Evolutionary conservation across 2,113 vertebrate genomes (phyloP).

Genomic region (Steatornis caripensis): DNA sequence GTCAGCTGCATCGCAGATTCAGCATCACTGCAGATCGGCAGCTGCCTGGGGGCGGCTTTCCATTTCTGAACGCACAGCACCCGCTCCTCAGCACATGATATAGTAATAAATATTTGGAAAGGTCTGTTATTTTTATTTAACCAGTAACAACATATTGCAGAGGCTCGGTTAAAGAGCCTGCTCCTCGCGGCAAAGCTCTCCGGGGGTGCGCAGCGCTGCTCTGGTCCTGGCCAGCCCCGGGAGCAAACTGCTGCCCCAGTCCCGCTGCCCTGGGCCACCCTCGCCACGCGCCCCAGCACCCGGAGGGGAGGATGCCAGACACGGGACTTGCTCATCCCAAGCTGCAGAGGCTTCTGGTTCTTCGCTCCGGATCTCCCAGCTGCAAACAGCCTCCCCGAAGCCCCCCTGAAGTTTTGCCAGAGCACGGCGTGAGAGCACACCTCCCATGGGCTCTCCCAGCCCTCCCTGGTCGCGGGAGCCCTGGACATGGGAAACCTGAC

Average conservation of each 20-base stretch:
- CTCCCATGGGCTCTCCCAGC: background rate
- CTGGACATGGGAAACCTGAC: accelerated
- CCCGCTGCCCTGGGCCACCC: background rate
- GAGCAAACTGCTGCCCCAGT: background rate
- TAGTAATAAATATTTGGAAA: constrained; percentile 43
- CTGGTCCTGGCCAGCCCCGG: accelerated
- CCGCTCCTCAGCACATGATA: constrained; percentile 14
- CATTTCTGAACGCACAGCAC: background rate
- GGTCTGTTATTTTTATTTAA: constrained; percentile 27
- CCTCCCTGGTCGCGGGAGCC: accelerated
- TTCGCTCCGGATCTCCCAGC: accelerated
- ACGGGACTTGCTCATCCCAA: background rate
- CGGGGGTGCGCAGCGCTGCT: accelerated
- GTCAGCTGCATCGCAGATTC: background rate
- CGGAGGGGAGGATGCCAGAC: accelerated
- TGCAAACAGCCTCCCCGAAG: background rate
- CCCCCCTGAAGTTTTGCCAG: accelerated
- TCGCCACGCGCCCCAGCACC: background rate
- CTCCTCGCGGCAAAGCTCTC: background rate
- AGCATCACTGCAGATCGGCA: background rate
- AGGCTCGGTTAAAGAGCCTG: background rate
- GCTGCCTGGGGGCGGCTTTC: constrained; percentile 25
- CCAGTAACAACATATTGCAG: background rate
- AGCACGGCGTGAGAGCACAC: accelerated
- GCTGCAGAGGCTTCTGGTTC: background rate